A percentile compares a stretch with the other conserved stretches of the same genome.
Conservation (phyloP, 2,113 vertebrate species). For the Mixornis gularis region DNA sequence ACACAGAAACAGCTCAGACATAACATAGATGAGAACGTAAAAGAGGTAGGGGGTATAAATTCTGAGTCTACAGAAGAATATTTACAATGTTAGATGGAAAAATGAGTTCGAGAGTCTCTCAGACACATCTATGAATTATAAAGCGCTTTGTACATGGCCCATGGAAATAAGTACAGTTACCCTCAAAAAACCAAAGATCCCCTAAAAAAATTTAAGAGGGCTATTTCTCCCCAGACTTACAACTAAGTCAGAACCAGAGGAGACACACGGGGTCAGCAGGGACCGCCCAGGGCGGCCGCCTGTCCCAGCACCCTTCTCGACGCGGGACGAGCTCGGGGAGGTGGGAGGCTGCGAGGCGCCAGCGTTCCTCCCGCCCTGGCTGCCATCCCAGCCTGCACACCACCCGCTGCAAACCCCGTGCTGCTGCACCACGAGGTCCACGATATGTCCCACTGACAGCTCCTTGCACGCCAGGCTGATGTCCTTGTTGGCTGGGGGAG, state of each 20-base stretch:
- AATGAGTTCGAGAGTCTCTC: neutral
- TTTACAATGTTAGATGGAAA: neutral
- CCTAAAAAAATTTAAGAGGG: fast-evolving
- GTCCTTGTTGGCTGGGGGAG: fast-evolving
- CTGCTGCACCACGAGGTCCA: neutral
- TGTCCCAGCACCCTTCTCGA: neutral
- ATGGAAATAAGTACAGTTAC: neutral
- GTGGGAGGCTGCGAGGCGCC: neutral
- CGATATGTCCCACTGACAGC: fast-evolving
- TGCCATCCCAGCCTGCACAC: neutral
- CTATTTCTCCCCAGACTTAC: neutral
- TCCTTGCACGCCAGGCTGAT: neutral
- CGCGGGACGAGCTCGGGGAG: fast-evolving
- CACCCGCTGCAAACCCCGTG: fast-evolving
- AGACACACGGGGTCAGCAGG: neutral
- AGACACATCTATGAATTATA: neutral
- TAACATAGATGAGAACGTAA: neutral
- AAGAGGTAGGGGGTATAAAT: neutral
- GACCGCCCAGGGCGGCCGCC: fast-evolving
- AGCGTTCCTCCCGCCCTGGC: neutral
- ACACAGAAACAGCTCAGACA: neutral
- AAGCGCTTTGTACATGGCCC: neutral
- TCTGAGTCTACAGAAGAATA: neutral
- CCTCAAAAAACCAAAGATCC: neutral
- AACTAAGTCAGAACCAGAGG: neutral